phyloP scores from a whole-genome alignment of 1,140 invertebrate genomes.

The Drosophila yakuba region DNA sequence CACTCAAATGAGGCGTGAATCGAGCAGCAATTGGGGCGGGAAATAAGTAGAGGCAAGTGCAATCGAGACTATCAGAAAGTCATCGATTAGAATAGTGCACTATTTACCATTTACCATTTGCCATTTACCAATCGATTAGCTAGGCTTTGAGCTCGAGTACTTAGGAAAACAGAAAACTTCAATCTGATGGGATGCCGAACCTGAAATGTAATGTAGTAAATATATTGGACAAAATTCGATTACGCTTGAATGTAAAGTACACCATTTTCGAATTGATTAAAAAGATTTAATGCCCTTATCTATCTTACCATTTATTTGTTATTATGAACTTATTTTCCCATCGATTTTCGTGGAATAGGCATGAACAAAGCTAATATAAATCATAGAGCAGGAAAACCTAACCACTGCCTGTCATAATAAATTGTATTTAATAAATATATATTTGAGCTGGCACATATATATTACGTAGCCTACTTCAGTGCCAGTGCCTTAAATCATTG shows the following conservation, averaged over 20 bases:
- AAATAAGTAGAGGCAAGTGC: constrained; percentile 9
- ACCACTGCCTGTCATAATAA: constrained; percentile 10
- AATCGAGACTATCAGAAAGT: background rate
- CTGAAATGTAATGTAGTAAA: too few species aligned
- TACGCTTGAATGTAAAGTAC: too few species aligned
- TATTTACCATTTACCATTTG: background rate
- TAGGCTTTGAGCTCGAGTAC: background rate
- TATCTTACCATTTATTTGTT: background rate
- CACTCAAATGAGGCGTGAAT: constrained; percentile 5
- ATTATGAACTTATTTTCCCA: background rate
- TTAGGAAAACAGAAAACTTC: background rate
- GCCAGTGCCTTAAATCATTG: constrained; percentile 24
- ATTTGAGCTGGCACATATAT: constrained; percentile 6
- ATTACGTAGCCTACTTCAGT: constrained; percentile 4
- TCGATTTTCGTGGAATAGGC: background rate
- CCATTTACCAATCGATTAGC: constrained; percentile 2
- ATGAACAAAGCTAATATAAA: background rate
- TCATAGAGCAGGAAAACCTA: background rate
- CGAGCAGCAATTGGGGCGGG: background rate
- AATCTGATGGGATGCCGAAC: background rate
- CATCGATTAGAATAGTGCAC: constrained; percentile 6
- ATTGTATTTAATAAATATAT: constrained; percentile 7
- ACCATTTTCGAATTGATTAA: too few species aligned
- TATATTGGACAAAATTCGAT: too few species aligned
- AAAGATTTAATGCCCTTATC: background rate